Base-by-base conservation (phyloP, 2,888 invertebrate genomes). In the Malthinus flaveolus region DNA sequence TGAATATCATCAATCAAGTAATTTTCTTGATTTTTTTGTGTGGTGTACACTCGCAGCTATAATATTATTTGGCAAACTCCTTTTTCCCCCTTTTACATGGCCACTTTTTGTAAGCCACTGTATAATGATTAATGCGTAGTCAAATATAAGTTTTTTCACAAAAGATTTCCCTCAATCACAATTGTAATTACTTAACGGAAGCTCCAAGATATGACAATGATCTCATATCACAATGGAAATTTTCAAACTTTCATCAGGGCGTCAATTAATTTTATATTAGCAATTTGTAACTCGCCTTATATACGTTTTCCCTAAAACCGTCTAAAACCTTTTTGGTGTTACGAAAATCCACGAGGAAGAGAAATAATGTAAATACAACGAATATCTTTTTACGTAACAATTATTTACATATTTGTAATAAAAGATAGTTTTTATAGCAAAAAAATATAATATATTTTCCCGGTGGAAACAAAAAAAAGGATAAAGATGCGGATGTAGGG, bases 401-500 rank as follows among this genome's bases (percentile, higher is more conserved):
- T 23, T 23, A 23, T 23, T 23, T 23, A 5, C 23, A 23, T 23
- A 23, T 23, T 23, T 23, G 23, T 23, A 23, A 23, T 23, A n/a
- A n/a, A n/a, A n/a, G n/a, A n/a, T n/a, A n/a, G n/a, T n/a, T n/a
- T n/a, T n/a, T n/a, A n/a, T 23, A 3, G 23, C 5, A 42, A 42
- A 15, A 42, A 42, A 42, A 15, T 11, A 42, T 42, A n/a, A 15
- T 42, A 23, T 23, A 23, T 42, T 42, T 42, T 42, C 46, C 32
- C 32, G 46, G 46, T 46, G 46, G 31, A 46, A 46, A 46, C 46
- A 32, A 62, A 62, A 62, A 55, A 58, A 56, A 55, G 51, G 44
- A 59, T 59, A 62, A 58, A 50, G 62, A 51, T 46, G 50, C 59
- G 59, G 61, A 65, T 65, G 63, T 63, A 59, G 66, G 62, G 55